phyloP scores from a whole-genome alignment of 2,113 vertebrate species.

The Prunella himalayana region DNA sequence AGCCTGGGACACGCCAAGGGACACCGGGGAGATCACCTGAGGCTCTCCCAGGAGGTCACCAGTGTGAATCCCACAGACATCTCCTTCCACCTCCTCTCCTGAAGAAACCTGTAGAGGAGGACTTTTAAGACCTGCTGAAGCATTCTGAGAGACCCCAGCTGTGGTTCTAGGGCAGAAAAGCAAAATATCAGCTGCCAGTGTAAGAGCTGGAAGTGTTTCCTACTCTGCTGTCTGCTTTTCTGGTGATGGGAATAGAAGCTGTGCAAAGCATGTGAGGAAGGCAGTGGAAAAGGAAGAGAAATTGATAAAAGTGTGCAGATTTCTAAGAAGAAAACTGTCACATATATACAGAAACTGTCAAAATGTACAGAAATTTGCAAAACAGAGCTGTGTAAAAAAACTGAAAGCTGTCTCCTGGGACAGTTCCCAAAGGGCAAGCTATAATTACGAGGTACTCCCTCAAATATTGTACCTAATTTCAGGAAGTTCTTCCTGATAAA shows the following conservation, averaged over 20 bases:
- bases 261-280: accelerated
- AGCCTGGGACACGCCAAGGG: not conserved
- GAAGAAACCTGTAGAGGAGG: not conserved
- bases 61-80: not conserved
- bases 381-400: not conserved
- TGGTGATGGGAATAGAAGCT: not conserved
- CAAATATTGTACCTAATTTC: not conserved
- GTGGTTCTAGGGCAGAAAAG: not conserved
- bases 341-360: not conserved
- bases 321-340: not conserved
- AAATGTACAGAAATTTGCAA: not conserved
- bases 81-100: not conserved
- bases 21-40: not conserved
- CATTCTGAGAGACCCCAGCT: not conserved
- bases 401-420: not conserved
- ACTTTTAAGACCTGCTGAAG: not conserved
- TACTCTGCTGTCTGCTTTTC: not conserved
- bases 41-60: not conserved
- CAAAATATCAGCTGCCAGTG: not conserved
- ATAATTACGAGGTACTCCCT: not conserved
- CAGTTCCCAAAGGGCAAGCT: not conserved
- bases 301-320: not conserved
- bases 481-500: not conserved
- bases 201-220: not conserved
- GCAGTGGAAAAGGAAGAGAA: not conserved